These are phyloP conservation scores for Parapristionchus giblindavisi DNA, from an alignment of 2,888 invertebrate species.

Conservation along the genomic window DNA sequence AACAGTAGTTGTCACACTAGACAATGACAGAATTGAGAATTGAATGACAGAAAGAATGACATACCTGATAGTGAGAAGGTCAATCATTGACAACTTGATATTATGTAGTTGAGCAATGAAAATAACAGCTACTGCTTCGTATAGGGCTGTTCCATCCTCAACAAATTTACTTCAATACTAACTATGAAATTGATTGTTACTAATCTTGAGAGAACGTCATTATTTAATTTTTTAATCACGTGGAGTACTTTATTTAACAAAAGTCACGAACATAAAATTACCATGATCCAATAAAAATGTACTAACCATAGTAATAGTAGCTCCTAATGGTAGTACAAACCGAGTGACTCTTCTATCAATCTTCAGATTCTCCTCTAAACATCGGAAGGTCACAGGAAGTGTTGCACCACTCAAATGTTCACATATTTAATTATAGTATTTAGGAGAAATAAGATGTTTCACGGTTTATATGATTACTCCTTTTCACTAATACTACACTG, in stretches of 20 bases:
- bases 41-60: background rate
- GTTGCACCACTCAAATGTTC: conserved; percentile 79
- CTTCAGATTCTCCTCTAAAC: conserved; percentile 86
- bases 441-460: background rate
- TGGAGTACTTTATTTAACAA: too few relatives aligned
- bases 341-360: conserved; percentile 84
- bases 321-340: conserved; percentile 95
- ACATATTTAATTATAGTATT: background rate
- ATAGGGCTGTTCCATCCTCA: conserved; percentile 75
- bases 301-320: conserved; percentile 83
- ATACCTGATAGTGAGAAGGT: conserved; percentile 89
- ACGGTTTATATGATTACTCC: background rate
- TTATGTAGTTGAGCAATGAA: conserved; percentile 93
- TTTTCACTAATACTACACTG: background rate
- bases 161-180: too few relatives aligned
- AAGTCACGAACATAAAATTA: background rate
- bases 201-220: too few relatives aligned
- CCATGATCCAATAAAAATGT: background rate
- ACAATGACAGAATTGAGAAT: too few relatives aligned
- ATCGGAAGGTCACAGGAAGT: conserved; percentile 91
- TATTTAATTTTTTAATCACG: too few relatives aligned
- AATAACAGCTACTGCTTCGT: conserved; percentile 96
- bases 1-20: conserved; percentile 77
- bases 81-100: conserved; percentile 83
- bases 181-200: too few relatives aligned